Percentiles rank a stretch among this genome's conserved stretches.
Conservation (phyloP, 92 coral and sea anemone species). For the Diadumene lineata region DNA sequence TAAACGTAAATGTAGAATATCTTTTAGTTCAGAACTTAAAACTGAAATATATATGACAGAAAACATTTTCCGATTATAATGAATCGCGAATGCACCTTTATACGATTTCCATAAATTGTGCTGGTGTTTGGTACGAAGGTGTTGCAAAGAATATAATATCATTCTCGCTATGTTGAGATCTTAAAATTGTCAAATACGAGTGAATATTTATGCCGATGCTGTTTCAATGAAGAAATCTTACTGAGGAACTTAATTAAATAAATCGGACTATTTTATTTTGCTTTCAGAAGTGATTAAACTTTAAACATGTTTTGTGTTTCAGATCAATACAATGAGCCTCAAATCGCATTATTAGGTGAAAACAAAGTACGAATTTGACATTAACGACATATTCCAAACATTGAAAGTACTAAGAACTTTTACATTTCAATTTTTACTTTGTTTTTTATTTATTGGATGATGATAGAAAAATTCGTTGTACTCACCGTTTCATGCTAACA, state of each 20-base stretch:
- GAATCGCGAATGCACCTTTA: no score
- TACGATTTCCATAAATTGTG: no score
- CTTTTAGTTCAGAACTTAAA: no score
- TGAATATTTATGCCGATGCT: no score
- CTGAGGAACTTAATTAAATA: not conserved
- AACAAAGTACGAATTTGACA: not conserved
- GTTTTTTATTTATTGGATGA: not conserved
- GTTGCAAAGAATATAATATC: no score
- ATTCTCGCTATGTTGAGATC: no score
- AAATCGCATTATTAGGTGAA: not conserved
- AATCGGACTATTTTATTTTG: not conserved
- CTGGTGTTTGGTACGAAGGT: no score
- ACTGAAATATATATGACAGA: no score
- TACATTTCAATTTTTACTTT: not conserved
- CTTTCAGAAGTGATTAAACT: not conserved
- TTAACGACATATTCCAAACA: not conserved
- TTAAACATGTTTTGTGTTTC: not conserved
- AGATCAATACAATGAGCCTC: not conserved
- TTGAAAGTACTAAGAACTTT: not conserved
- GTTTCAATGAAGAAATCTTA: not conserved
- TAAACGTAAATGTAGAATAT: no score
- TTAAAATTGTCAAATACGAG: no score
- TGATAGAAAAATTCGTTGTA: not conserved
- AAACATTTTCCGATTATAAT: no score
- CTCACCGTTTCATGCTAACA: not conserved